Evolutionary conservation across 2,797 vertebrate species (phyloP).

Genomic region (Bradypodion pumilum): DNA sequence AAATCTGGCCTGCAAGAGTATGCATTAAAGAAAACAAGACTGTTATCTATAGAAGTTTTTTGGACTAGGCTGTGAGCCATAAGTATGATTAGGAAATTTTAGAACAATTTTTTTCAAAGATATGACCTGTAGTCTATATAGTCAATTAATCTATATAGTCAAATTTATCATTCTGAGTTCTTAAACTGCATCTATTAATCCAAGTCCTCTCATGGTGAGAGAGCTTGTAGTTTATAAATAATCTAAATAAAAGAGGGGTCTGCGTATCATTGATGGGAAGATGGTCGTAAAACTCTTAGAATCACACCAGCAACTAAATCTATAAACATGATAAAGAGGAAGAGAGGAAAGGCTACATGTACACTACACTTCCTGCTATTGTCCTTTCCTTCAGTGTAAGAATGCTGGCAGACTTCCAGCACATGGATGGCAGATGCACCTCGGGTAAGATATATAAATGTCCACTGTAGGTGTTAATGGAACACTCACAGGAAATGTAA

Average conservation of each 20-base stretch:
- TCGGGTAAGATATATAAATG: neutral
- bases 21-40: neutral
- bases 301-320: neutral
- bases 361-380: neutral
- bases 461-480: neutral
- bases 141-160: neutral
- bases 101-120: no score
- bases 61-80: no score
- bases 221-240: neutral
- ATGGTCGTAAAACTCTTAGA: neutral
- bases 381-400: neutral
- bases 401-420: neutral
- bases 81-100: no score
- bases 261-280: neutral
- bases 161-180: neutral
- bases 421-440: neutral
- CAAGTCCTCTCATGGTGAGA: neutral
- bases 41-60: no score
- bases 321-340: neutral
- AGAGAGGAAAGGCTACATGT: neutral
- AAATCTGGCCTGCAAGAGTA: conserved; percentile 51
- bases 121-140: neutral
- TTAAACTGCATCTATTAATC: neutral
- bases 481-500: neutral
- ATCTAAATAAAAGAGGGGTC: neutral